phyloP scores from a whole-genome alignment of 2,888 invertebrate species.

The Ypsolopha scabrella region DNA sequence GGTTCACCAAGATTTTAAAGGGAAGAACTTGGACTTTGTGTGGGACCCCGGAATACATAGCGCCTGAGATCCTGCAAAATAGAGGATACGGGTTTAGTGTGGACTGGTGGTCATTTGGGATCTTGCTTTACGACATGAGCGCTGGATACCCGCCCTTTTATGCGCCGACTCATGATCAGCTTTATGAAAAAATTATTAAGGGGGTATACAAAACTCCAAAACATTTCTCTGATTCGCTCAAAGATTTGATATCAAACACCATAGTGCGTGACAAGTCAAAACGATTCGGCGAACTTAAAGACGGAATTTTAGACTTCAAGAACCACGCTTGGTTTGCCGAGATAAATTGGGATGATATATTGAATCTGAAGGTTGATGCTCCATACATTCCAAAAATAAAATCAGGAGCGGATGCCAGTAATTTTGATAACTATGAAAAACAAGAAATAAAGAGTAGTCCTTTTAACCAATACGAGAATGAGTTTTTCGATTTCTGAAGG shows the following conservation, averaged over 20 bases:
- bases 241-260: conserved; percentile 83
- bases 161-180: conserved; percentile 90
- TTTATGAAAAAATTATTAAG: conserved; percentile 94
- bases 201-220: conserved; percentile 88
- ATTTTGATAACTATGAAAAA: conserved; percentile 77
- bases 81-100: conserved; percentile 93
- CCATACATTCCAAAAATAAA: conserved; percentile 73
- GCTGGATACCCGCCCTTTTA: conserved; percentile 95
- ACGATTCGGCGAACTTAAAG: conserved; percentile 89
- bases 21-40: conserved; percentile 92
- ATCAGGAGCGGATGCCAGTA: conserved; percentile 75
- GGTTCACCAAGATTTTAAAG: conserved; percentile 87
- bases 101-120: conserved; percentile 96
- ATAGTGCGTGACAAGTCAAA: conserved; percentile 70
- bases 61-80: conserved; percentile 91
- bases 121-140: conserved; percentile 89
- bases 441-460: conserved; percentile 63
- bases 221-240: conserved; percentile 84
- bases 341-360: conserved; percentile 88
- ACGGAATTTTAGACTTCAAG: conserved; percentile 91
- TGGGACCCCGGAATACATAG: conserved; percentile 97
- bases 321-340: conserved; percentile 91
- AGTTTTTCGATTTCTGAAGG: conserved; percentile 77
- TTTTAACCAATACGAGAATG: conserved; percentile 68
- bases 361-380: conserved; percentile 78